Evolutionary conservation across 2,797 vertebrate genomes (phyloP).

Genomic region (Enteromius afrohamiltoni): DNA sequence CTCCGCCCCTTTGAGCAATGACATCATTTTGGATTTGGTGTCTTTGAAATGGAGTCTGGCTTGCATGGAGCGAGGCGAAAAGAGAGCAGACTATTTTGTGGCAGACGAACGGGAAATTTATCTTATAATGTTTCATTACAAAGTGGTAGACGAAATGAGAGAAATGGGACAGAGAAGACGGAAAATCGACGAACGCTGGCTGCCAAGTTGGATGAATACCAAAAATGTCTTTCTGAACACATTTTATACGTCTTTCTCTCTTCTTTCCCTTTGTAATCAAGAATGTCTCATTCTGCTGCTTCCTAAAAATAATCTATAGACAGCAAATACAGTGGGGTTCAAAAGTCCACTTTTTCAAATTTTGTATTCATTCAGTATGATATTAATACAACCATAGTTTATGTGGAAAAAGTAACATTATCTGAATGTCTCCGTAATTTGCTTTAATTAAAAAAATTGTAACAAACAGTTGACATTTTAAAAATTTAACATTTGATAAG

Average conservation of each 20-base stretch:
- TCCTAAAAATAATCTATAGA: slow-evolving; percentile 51
- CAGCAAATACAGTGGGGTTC: slow-evolving; percentile 5
- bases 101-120: slow-evolving; percentile 76
- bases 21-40: slow-evolving; percentile 78
- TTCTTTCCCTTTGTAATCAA: slow-evolving; percentile 12
- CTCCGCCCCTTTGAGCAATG: slow-evolving; percentile 72
- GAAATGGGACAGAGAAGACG: slow-evolving; percentile 29
- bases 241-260: slow-evolving; percentile 36
- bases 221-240: slow-evolving; percentile 28
- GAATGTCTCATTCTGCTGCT: slow-evolving; percentile 33
- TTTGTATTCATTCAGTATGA: neutral
- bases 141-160: slow-evolving; percentile 39
- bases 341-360: slow-evolving; percentile 16
- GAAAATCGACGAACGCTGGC: slow-evolving; percentile 19
- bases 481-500: no score
- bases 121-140: slow-evolving; percentile 46
- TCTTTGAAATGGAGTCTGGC: slow-evolving; percentile 70
- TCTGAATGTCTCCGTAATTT: neutral
- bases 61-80: slow-evolving; percentile 58
- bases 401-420: neutral
- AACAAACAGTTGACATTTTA: no score
- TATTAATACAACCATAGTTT: neutral
- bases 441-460: neutral
- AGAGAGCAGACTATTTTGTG: slow-evolving; percentile 62
- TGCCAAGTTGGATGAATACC: slow-evolving; percentile 34